Conservation (phyloP, 1,140 invertebrate genomes). For the Cecropterus lyciades region DNA sequence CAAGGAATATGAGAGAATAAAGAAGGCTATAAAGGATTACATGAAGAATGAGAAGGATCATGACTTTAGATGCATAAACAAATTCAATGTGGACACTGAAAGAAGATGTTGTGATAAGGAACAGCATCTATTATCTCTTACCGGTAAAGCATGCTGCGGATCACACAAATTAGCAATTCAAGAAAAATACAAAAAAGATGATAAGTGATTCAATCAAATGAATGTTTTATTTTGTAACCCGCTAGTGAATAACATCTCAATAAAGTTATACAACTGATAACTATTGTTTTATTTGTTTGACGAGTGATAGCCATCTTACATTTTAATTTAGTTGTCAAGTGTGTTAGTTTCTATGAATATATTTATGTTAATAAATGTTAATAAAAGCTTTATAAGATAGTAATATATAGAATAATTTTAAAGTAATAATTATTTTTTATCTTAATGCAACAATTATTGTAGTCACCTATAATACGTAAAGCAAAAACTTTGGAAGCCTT, state of each 20-base stretch:
- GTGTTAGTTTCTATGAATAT: too few species aligned
- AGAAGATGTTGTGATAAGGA: conserved; percentile 74
- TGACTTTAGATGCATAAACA: conserved; percentile 72
- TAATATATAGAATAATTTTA: too few species aligned
- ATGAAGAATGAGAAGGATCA: conserved; percentile 67
- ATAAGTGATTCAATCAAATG: conserved; percentile 46
- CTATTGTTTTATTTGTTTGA: neutral
- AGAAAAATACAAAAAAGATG: conserved; percentile 64
- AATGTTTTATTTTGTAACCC: conserved; percentile 81
- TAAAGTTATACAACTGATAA: conserved; percentile 50
- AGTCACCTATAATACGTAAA: too few species aligned
- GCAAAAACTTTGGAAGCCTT: too few species aligned
- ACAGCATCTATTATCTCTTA: conserved; percentile 56
- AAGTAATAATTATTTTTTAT: too few species aligned
- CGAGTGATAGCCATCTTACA: too few species aligned
- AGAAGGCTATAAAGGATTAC: conserved; percentile 72
- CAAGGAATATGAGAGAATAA: conserved; percentile 75
- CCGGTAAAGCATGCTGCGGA: conserved; percentile 69
- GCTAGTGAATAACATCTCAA: conserved; percentile 47
- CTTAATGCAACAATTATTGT: too few species aligned
- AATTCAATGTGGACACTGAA: conserved; percentile 72
- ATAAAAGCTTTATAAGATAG: too few species aligned
- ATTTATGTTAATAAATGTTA: too few species aligned
- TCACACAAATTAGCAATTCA: conserved; percentile 69
- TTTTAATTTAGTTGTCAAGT: too few species aligned